These are phyloP conservation scores for Carassius gibelio DNA, from an alignment of 2,113 vertebrate genomes.

Conservation along the genomic window DNA sequence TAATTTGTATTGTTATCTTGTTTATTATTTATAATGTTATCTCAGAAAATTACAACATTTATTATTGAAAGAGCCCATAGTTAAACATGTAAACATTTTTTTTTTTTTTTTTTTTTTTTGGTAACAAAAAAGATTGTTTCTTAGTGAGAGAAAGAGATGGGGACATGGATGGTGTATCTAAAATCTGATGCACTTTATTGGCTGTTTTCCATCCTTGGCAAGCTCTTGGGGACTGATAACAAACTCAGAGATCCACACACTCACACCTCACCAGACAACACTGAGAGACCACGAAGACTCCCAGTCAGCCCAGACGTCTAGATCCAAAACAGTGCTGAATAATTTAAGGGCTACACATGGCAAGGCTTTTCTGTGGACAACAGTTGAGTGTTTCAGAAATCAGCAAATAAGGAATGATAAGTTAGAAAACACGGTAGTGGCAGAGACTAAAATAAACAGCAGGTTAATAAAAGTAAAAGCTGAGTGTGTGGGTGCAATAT, in stretches of 20 bases:
- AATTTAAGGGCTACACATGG: constrained; percentile 4
- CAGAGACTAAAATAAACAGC: not conserved
- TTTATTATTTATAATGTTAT: not conserved
- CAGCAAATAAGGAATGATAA: not conserved
- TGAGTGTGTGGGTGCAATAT: not conserved
- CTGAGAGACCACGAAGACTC: not conserved
- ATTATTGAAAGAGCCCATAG: not conserved
- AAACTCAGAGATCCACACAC: constrained; percentile 10
- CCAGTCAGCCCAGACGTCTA: constrained; percentile 24
- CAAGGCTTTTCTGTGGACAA: not conserved
- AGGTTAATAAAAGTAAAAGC: not conserved
- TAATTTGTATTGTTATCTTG: no score
- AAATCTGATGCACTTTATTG: not conserved
- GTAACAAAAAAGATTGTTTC: not conserved
- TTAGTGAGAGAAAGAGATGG: not conserved
- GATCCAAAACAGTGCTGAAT: constrained; percentile 24
- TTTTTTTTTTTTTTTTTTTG: no score
- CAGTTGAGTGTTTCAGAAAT: not conserved
- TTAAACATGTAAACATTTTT: not conserved
- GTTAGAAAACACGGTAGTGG: not conserved
- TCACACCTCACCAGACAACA: constrained; percentile 35
- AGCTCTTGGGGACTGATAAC: not conserved
- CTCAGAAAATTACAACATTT: not conserved
- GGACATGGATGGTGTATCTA: not conserved
- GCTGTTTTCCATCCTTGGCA: constrained; percentile 1